Conservation (phyloP, 2,888 invertebrate species). For the Athripsodes cinereus region DNA sequence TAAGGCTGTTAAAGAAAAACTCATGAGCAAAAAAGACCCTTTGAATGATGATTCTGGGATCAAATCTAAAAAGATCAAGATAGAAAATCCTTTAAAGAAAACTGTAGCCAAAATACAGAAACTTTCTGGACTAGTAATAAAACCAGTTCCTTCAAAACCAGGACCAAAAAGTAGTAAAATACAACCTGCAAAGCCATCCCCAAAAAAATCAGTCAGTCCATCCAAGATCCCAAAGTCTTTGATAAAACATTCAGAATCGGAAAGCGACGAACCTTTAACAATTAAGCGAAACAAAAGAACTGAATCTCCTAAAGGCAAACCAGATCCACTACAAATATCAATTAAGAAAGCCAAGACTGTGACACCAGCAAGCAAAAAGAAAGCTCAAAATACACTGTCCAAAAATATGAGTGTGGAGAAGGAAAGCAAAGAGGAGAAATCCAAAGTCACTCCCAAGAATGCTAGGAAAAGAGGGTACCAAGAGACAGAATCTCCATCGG, state of each 20-base stretch:
- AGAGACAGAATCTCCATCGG: conserved; percentile 46
- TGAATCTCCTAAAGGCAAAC: conserved; percentile 16
- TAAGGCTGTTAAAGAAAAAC: conserved; percentile 21
- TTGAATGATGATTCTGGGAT: conserved; percentile 12
- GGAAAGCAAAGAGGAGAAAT: conserved; percentile 37
- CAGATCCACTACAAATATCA: conserved; percentile 31
- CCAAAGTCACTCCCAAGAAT: conserved; percentile 32
- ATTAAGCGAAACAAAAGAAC: conserved; percentile 10
- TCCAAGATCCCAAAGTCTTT: conserved; percentile 11
- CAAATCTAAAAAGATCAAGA: conserved; percentile 18
- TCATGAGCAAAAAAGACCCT: conserved; percentile 2
- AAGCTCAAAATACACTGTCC: conserved; percentile 33
- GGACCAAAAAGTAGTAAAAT: conserved; percentile 46
- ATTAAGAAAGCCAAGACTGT: conserved; percentile 29
- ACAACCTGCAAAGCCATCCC: conserved; percentile 25
- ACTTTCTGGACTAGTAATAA: conserved; percentile 17
- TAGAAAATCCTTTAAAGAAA: conserved; percentile 14
- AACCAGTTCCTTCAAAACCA: conserved; percentile 34
- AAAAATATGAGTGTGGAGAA: conserved; percentile 33
- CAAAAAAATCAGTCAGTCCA: conserved; percentile 28
- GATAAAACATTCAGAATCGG: conserved; percentile 16
- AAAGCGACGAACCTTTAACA: conserved; percentile 15
- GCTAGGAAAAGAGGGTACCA: conserved; percentile 41
- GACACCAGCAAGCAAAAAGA: conserved; percentile 26
- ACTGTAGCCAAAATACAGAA: conserved; percentile 13